Evolutionary conservation across 2,113 vertebrate species (phyloP).

Genomic region (Tricholaema leucomelas): DNA sequence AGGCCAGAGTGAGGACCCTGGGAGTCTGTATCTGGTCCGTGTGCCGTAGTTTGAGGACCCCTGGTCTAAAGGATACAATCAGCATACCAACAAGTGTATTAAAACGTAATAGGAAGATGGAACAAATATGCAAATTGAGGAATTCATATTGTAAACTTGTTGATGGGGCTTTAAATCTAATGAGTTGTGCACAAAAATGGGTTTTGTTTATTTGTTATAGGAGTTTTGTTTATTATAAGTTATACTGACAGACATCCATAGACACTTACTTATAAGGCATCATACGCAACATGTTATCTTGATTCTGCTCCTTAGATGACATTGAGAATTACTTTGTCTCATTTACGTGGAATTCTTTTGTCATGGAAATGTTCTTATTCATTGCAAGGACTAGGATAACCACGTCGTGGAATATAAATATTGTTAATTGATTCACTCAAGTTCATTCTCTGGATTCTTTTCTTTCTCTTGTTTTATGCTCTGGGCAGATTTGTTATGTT

Average conservation of each 20-base stretch:
- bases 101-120: background rate
- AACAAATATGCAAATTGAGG: background rate
- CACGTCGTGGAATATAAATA: background rate
- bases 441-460: background rate
- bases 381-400: background rate
- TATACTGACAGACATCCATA: background rate
- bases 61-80: rapidly evolving
- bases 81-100: background rate
- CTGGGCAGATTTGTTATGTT: conserved; percentile 50
- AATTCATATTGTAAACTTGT: background rate
- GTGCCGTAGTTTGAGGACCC: too few relatives aligned
- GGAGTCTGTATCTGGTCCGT: too few relatives aligned
- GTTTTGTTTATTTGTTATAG: background rate
- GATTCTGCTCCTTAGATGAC: background rate
- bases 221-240: background rate
- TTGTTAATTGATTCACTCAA: background rate
- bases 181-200: background rate
- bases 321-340: background rate
- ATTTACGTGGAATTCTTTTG: background rate
- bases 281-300: background rate
- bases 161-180: background rate
- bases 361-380: background rate
- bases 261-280: background rate
- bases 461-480: conserved; percentile 21
- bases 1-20: too few relatives aligned